Conservation (phyloP, 37 sponge, comb jelly and placozoan genomes). For the Crambe crambe region DNA sequence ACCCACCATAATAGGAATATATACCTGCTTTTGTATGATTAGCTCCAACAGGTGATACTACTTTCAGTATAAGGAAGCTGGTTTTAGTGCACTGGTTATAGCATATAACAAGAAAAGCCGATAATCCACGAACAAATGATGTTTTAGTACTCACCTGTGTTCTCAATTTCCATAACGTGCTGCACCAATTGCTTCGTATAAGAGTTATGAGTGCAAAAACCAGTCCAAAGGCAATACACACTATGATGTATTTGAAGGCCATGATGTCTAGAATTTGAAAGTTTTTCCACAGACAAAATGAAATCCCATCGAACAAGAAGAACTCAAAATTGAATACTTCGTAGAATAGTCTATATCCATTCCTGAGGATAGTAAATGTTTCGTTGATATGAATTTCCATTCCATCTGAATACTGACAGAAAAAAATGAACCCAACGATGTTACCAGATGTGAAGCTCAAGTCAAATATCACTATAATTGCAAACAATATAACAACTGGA, state of each 20-base stretch:
- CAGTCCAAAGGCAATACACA: constrained; percentile 19
- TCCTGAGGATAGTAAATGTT: background rate
- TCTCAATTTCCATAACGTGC: background rate
- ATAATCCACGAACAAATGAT: constrained; percentile 26
- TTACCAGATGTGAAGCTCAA: constrained; percentile 18
- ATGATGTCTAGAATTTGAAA: constrained; percentile 29
- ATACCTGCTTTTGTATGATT: background rate
- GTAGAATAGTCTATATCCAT: background rate
- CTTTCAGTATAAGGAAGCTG: constrained; percentile 23
- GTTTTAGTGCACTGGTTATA: constrained; percentile 31
- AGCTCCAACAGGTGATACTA: background rate
- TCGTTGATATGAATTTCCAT: background rate
- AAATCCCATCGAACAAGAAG: constrained; percentile 25
- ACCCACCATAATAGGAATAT: constrained; percentile 8
- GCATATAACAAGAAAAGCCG: constrained; percentile 43
- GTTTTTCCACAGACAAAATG: constrained; percentile 51
- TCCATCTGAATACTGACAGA: constrained; percentile 4
- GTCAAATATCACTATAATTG: background rate
- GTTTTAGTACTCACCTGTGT: background rate
- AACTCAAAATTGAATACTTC: constrained; percentile 27
- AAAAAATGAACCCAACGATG: constrained; percentile 4
- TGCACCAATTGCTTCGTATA: no score
- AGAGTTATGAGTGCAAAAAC: no score
- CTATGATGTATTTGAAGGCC: constrained; percentile 39
- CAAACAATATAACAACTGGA: background rate